These are phyloP conservation scores for Maccullochella peelii DNA, from an alignment of 2,113 vertebrate species.

Conservation along the genomic window DNA sequence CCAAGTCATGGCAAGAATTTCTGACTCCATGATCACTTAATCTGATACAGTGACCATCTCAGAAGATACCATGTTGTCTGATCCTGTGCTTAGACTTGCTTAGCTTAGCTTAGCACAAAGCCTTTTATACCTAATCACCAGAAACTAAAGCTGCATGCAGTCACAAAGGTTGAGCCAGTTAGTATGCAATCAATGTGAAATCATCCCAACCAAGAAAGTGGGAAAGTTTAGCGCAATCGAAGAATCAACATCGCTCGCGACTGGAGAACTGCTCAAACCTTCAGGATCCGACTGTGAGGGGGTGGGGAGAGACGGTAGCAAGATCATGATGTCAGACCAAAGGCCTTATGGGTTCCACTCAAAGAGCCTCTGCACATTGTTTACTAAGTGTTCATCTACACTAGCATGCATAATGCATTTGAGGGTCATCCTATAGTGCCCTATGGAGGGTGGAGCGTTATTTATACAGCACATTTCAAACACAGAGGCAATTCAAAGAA, in stretches of 20 bases:
- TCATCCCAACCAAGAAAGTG: not conserved
- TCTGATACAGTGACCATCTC: too few relatives aligned
- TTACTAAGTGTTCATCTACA: conserved; percentile 44
- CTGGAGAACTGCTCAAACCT: not conserved
- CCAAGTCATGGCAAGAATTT: too few relatives aligned
- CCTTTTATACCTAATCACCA: not conserved
- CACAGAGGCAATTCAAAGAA: too few relatives aligned
- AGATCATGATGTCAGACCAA: conserved; percentile 18
- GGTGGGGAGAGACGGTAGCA: not conserved
- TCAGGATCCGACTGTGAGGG: not conserved
- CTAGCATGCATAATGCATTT: conserved; percentile 59
- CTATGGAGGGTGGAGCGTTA: conserved; percentile 31
- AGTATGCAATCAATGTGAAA: not conserved
- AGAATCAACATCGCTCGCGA: not conserved
- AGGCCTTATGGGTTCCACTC: conserved; percentile 8
- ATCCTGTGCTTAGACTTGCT: not conserved
- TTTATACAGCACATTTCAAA: too few relatives aligned
- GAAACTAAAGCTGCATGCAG: not conserved
- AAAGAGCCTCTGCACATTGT: conserved; percentile 37
- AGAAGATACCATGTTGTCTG: too few relatives aligned
- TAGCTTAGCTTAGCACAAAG: not conserved
- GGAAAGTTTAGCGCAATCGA: not conserved
- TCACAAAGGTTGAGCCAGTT: not conserved
- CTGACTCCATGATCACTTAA: too few relatives aligned
- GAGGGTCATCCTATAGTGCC: conserved; percentile 31